These are phyloP conservation scores for Venusia cambrica DNA, from an alignment of 2,888 invertebrate species.

Conservation along the genomic window DNA sequence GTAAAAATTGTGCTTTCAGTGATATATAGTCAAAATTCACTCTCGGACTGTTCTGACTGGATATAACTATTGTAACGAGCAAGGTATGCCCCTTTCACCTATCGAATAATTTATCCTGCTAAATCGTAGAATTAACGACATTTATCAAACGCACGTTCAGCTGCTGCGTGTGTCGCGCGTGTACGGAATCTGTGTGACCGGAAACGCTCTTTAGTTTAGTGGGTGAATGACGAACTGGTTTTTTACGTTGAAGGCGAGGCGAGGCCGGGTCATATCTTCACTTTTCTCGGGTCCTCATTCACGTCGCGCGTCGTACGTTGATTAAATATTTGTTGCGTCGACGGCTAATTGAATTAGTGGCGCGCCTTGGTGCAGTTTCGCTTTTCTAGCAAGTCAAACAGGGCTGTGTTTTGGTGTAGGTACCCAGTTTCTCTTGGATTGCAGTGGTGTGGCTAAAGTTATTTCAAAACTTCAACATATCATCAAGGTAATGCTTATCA, in stretches of 20 bases:
- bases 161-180: slow-evolving; percentile 28
- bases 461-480: slow-evolving; percentile 19
- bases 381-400: slow-evolving; percentile 26
- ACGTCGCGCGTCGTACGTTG: slow-evolving; percentile 38
- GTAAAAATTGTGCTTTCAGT: slow-evolving; percentile 28
- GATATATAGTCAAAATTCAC: slow-evolving; percentile 19
- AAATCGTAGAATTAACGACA: slow-evolving; percentile 43
- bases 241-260: slow-evolving; percentile 53
- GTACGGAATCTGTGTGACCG: slow-evolving; percentile 42
- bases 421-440: slow-evolving; percentile 54
- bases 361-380: slow-evolving; percentile 31
- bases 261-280: slow-evolving; percentile 56
- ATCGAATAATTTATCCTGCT: slow-evolving; percentile 57
- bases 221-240: slow-evolving; percentile 68
- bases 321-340: slow-evolving; percentile 38
- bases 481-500: slow-evolving; percentile 28
- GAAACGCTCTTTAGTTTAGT: slow-evolving; percentile 63
- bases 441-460: slow-evolving; percentile 45
- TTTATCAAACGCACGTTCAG: slow-evolving; percentile 18
- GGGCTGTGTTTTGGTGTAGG: slow-evolving; percentile 41
- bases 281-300: slow-evolving; percentile 53
- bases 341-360: slow-evolving; percentile 57
- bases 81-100: slow-evolving; percentile 80
- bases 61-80: slow-evolving; percentile 24
- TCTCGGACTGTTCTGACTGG: slow-evolving; percentile 25